Base-by-base conservation (phyloP, 2,797 vertebrate species). In the Cryptoblepharus egeriae region DNA sequence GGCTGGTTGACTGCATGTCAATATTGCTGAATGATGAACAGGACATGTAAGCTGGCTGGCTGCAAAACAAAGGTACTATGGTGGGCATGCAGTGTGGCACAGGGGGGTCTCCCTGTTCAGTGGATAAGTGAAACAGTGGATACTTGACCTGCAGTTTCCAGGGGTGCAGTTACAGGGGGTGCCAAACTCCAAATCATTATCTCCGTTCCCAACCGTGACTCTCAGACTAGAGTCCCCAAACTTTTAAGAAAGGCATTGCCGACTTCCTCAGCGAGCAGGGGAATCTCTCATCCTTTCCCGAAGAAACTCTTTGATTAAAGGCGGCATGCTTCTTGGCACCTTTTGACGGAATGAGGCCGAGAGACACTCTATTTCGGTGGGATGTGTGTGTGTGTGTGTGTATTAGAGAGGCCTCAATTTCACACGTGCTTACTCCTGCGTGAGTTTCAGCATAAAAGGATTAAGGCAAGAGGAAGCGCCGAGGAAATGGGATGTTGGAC, bases 401-500 rank as follows among this genome's bases (percentile, higher is more conserved):
- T 96, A 96, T 97, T 96, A 96, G 96, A 97, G 97, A 97, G 96
- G 97, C 97, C 97, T 98, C 97, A 98, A 98, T 99, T 99, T 98
- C 98, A 98, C 98, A 98, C 97, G 97, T 97, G 97, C 97, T 98
- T 98, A 98, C 97, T 98, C 97, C 97, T 97, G 97, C 97, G 96
- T 97, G 97, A 97, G 97, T 96, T 97, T 97, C 97, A 58, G 96
- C 96, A 96, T 97, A 97, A 98, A 98, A 96, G 97, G 97, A 99
- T 99, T 98, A 99, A 97, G 95, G 96, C 93, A 92, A 94, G 95
- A 97, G 96, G 96, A 96, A 96, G 94, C 96, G 92, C 94, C 94
- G 94, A 96, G 96, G 96, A 96, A 97, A 97, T 96, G 95, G 96
- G 96, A 97, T 97, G 97, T 97, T 96, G 97, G 97, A 97, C 95